Evolutionary conservation across 2,888 invertebrate species (phyloP).

Genomic region (Conomelus anceps): DNA sequence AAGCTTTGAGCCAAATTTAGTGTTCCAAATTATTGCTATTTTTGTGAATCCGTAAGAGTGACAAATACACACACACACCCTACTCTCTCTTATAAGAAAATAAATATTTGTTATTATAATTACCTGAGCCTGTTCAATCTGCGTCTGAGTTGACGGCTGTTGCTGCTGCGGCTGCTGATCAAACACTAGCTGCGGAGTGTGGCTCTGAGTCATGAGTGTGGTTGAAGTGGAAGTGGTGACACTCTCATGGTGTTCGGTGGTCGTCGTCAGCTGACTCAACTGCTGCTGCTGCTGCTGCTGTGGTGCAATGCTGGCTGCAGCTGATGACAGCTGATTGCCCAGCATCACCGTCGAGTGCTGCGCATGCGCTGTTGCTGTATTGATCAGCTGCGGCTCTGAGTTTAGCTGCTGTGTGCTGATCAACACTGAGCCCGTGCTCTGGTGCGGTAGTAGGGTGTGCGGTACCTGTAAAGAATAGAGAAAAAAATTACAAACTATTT

Average conservation of each 20-base stretch:
- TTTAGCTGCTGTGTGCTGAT: slow-evolving; percentile 25
- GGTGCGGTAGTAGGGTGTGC: slow-evolving; percentile 19
- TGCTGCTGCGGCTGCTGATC: neutral
- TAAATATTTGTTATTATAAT: no score
- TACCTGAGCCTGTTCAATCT: neutral
- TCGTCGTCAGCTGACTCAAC: neutral
- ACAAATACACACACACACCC: no score
- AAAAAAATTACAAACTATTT: neutral
- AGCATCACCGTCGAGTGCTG: neutral
- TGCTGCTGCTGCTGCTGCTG: neutral
- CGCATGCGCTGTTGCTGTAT: slow-evolving; percentile 4
- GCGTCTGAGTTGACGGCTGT: neutral
- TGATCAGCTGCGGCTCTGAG: slow-evolving; percentile 21
- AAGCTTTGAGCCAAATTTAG: no score
- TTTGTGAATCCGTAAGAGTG: no score
- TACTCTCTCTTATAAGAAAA: no score
- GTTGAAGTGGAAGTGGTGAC: neutral
- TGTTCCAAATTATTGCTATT: no score
- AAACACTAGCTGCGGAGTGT: neutral
- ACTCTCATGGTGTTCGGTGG: no score
- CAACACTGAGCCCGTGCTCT: slow-evolving; percentile 23
- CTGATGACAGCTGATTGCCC: slow-evolving; percentile 4
- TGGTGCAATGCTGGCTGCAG: slow-evolving; percentile 10
- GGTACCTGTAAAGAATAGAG: neutral
- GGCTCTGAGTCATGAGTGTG: neutral